Conservation (phyloP, 1,140 invertebrate species). For the Diachasmimorpha longicaudata region DNA sequence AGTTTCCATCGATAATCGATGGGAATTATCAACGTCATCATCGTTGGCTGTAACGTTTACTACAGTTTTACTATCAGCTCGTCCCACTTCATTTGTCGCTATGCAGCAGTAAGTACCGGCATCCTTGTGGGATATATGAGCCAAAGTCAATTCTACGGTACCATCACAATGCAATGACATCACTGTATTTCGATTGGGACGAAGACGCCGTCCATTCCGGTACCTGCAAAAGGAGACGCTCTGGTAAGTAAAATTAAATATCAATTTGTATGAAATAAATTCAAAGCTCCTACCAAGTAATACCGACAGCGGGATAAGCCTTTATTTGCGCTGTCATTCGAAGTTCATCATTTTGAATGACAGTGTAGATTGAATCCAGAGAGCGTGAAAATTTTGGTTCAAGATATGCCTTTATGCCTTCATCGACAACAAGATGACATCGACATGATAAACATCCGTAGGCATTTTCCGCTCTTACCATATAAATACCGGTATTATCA, state of each 20-base stretch:
- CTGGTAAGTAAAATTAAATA: too few relatives aligned
- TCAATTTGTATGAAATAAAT: neutral
- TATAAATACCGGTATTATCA: constrained; percentile 85
- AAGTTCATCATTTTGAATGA: constrained; percentile 69
- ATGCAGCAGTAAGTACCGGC: constrained; percentile 87
- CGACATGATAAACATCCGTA: constrained; percentile 83
- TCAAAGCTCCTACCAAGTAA: constrained; percentile 73
- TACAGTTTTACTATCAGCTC: constrained; percentile 74
- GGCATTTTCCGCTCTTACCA: constrained; percentile 79
- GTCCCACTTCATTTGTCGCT: constrained; percentile 85
- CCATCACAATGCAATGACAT: constrained; percentile 83
- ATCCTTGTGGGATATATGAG: constrained; percentile 71
- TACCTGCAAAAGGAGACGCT: constrained; percentile 58
- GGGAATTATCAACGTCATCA: constrained; percentile 40
- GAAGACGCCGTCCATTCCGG: constrained; percentile 73
- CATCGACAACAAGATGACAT: constrained; percentile 83
- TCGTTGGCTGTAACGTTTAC: constrained; percentile 67
- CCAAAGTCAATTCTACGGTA: constrained; percentile 75
- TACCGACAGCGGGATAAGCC: constrained; percentile 80
- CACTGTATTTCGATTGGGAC: constrained; percentile 74
- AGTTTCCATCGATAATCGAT: constrained; percentile 46
- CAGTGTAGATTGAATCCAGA: constrained; percentile 67
- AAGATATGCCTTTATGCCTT: constrained; percentile 81
- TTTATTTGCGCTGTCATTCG: constrained; percentile 75
- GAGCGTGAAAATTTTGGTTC: constrained; percentile 76